Percentiles rank a stretch among this genome's conserved stretches.
Evolutionary conservation across 2,113 vertebrate genomes (phyloP).

Genomic region (Neolamprologus variostigma): DNA sequence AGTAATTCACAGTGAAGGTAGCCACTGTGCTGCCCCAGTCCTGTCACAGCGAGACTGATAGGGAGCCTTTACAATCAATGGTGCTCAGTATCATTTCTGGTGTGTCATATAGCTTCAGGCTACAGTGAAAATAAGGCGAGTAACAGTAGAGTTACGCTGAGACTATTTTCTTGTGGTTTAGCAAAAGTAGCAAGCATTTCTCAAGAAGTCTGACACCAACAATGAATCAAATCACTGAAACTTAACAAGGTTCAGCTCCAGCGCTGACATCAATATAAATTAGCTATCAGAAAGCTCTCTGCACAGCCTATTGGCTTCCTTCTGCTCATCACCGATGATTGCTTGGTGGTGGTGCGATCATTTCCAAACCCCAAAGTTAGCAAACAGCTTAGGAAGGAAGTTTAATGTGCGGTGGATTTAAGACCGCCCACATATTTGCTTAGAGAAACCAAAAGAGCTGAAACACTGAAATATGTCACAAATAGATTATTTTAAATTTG

Average conservation of each 20-base stretch:
- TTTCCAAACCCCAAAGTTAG: not conserved
- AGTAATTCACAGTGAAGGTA: not conserved
- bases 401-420: not conserved
- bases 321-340: not conserved
- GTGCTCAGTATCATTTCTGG: slow-evolving; percentile 37
- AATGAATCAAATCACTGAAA: not conserved
- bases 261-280: not conserved
- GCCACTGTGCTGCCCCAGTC: slow-evolving; percentile 45
- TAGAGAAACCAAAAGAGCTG: not conserved
- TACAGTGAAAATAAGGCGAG: slow-evolving; percentile 9
- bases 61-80: slow-evolving; percentile 47
- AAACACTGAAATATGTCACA: not conserved
- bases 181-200: not conserved
- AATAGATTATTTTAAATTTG: not conserved
- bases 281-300: not conserved
- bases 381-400: not conserved
- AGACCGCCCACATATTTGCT: not conserved
- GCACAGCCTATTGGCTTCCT: not conserved
- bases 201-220: not conserved
- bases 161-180: not conserved
- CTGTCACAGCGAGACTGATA: slow-evolving; percentile 56
- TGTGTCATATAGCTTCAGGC: slow-evolving; percentile 21
- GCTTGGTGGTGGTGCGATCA: rapidly evolving
- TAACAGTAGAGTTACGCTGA: not conserved
- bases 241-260: not conserved